Percentiles rank a stretch among this genome's conserved stretches.
Conservation (phyloP, 2,888 invertebrate genomes). For the Osmoderma eremita region DNA sequence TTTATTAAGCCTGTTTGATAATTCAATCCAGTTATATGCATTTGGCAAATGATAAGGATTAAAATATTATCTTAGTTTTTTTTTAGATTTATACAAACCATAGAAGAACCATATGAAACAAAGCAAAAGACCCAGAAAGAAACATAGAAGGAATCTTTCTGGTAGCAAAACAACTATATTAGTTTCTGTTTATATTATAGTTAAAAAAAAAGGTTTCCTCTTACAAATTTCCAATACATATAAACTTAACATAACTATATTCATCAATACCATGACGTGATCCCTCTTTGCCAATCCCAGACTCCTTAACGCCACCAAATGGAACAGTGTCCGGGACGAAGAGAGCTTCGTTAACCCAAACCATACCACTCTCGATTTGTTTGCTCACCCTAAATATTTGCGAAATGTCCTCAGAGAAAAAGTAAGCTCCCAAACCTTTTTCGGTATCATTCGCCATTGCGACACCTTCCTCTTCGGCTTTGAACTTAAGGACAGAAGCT, state of each 20-base stretch:
- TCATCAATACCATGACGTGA: constrained; percentile 93
- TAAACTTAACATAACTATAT: constrained; percentile 89
- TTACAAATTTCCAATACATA: constrained; percentile 78
- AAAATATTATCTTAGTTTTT: too few relatives aligned
- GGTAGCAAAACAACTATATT: too few relatives aligned
- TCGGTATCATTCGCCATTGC: constrained; percentile 83
- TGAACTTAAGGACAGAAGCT: constrained; percentile 85
- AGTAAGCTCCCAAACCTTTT: constrained; percentile 93
- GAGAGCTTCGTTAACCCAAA: constrained; percentile 95
- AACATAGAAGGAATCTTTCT: too few relatives aligned
- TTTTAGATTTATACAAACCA: too few relatives aligned
- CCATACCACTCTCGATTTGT: constrained; percentile 91
- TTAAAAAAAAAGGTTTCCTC: neutral
- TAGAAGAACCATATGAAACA: too few relatives aligned
- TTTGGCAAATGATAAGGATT: too few relatives aligned
- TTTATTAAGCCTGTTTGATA: too few relatives aligned
- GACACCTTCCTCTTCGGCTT: constrained; percentile 88
- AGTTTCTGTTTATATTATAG: neutral
- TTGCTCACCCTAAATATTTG: constrained; percentile 92
- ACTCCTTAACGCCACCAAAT: constrained; percentile 97
- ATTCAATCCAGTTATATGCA: too few relatives aligned
- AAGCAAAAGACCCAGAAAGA: too few relatives aligned
- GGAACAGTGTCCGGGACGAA: constrained; percentile 92
- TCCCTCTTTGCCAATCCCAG: constrained; percentile 95
- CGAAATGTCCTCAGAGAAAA: constrained; percentile 87